These are phyloP conservation scores for Sarcophaga bullata DNA, from an alignment of 1,140 invertebrate species.

Conservation along the genomic window DNA sequence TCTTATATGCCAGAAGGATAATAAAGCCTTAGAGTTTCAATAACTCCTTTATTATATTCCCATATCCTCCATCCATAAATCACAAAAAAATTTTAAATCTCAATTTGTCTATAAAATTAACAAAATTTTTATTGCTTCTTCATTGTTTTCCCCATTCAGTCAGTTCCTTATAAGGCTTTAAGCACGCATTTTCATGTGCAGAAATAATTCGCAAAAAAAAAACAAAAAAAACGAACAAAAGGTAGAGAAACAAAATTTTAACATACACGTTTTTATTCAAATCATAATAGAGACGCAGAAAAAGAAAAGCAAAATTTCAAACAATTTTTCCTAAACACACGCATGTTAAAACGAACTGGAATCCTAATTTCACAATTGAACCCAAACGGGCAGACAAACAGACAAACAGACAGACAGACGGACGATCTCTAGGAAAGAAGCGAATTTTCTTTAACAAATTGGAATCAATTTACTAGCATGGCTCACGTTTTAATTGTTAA, in stretches of 20 bases:
- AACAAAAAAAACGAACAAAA: no score
- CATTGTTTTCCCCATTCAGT: no score
- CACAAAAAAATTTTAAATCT: no score
- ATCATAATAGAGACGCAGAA: neutral
- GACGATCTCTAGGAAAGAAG: neutral
- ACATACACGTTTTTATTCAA: constrained; percentile 25
- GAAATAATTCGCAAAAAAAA: neutral
- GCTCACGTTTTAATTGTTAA: constrained; percentile 32
- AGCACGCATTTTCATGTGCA: neutral
- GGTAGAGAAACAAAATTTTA: neutral
- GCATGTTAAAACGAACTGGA: neutral
- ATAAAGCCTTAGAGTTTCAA: no score
- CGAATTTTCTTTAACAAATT: neutral
- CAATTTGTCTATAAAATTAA: neutral
- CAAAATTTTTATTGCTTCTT: neutral
- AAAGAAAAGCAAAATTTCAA: neutral
- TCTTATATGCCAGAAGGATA: no score
- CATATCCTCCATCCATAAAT: no score
- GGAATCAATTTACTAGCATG: constrained; percentile 20
- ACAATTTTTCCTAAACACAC: neutral
- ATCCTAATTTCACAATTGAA: neutral
- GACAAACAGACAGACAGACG: neutral
- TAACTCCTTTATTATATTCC: no score
- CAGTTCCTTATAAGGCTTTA: neutral
- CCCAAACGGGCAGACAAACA: neutral